These are phyloP conservation scores for Diorhabda sublineata DNA, from an alignment of 1,140 invertebrate species.

Conservation along the genomic window DNA sequence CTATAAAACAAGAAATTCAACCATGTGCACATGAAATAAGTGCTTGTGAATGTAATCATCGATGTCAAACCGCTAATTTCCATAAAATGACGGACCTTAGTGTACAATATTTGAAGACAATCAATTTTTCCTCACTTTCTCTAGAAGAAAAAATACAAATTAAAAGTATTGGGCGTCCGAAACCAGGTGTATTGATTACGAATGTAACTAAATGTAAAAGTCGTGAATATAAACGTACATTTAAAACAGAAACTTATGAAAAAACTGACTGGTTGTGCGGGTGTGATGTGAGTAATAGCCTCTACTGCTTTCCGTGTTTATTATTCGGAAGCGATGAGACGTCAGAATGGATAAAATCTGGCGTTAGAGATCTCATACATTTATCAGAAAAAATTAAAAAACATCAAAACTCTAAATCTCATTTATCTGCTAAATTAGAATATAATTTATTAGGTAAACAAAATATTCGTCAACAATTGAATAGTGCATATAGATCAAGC, in stretches of 20 bases:
- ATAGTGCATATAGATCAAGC: slow-evolving; percentile 19
- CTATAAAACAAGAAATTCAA: no score
- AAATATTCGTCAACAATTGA: slow-evolving; percentile 20
- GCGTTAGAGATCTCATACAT: slow-evolving; percentile 25
- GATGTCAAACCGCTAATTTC: no score
- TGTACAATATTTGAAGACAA: background rate
- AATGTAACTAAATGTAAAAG: slow-evolving; percentile 6
- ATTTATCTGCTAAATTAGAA: slow-evolving; percentile 19
- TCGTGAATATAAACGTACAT: background rate
- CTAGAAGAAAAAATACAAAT: background rate
- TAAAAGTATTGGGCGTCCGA: background rate
- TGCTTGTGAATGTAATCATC: no score
- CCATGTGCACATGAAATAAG: no score
- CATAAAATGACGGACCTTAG: no score
- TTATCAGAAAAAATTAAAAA: slow-evolving; percentile 24
- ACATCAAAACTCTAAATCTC: slow-evolving; percentile 19
- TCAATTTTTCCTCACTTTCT: background rate
- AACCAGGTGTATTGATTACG: background rate
- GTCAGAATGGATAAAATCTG: slow-evolving; percentile 20
- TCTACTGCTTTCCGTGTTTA: slow-evolving; percentile 30
- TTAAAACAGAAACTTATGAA: slow-evolving; percentile 26
- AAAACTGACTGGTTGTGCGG: slow-evolving; percentile 30
- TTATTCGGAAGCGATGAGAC: slow-evolving; percentile 16
- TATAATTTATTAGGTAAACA: slow-evolving; percentile 22
- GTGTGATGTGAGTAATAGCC: slow-evolving; percentile 17